Percentiles rank a stretch among this genome's conserved stretches.
phyloP scores from a whole-genome alignment of 1,140 invertebrate species.

The Diploscapter pachys region DNA sequence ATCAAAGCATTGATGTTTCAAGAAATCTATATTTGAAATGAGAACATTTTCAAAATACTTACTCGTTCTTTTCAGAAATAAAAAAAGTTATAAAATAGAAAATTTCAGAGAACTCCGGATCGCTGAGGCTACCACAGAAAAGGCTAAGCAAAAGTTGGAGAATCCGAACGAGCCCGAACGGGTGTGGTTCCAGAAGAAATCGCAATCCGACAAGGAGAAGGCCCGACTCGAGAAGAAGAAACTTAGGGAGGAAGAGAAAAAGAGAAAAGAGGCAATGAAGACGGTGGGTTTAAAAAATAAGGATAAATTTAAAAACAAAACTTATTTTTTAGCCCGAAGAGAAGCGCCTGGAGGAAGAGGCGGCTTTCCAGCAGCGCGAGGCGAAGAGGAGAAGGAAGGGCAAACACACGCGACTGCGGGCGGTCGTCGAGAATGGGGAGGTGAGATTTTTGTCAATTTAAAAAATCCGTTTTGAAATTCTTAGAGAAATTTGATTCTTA shows the following conservation, averaged over 20 bases:
- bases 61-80: too few relatives aligned
- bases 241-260: slow-evolving; percentile 14
- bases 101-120: slow-evolving; percentile 69
- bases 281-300: slow-evolving; percentile 22
- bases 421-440: slow-evolving; percentile 12
- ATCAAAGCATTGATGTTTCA: too few relatives aligned
- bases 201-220: slow-evolving; percentile 28
- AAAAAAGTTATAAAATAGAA: too few relatives aligned
- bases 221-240: slow-evolving; percentile 29
- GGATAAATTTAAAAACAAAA: slow-evolving; percentile 4
- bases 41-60: too few relatives aligned
- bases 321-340: slow-evolving; percentile 41
- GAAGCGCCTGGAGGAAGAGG: slow-evolving; percentile 27
- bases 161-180: slow-evolving; percentile 61
- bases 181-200: slow-evolving; percentile 80
- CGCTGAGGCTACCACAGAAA: slow-evolving; percentile 78
- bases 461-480: background rate
- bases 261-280: slow-evolving; percentile 38
- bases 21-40: too few relatives aligned
- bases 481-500: background rate
- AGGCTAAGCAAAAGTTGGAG: slow-evolving; percentile 73
- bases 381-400: slow-evolving; percentile 32
- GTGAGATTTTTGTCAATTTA: background rate
- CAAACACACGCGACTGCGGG: slow-evolving; percentile 16
- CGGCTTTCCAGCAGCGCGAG: slow-evolving; percentile 44